phyloP scores from a whole-genome alignment of 2,113 vertebrate species.

The Epinephelus cyanopodus region DNA sequence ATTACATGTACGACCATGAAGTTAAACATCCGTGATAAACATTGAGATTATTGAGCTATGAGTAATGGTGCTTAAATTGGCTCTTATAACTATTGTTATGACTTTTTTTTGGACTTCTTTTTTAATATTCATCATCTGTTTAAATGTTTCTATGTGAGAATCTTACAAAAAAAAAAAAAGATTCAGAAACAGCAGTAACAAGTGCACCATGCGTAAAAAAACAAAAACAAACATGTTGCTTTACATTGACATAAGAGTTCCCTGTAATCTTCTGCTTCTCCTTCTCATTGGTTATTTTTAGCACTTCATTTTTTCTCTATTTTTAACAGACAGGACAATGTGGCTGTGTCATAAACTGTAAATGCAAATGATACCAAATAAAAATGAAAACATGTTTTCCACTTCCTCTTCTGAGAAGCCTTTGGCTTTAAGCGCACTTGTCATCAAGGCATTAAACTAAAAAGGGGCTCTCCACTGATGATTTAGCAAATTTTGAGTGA shows the following conservation, averaged over 20 bases:
- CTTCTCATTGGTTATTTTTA: slow-evolving; percentile 6
- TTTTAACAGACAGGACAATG: background rate
- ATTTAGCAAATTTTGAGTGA: background rate
- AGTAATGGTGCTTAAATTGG: background rate
- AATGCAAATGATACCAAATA: slow-evolving; percentile 9
- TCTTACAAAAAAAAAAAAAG: background rate
- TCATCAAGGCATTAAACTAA: background rate
- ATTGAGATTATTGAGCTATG: background rate
- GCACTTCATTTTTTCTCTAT: slow-evolving; percentile 5
- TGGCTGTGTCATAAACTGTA: background rate
- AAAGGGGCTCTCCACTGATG: background rate
- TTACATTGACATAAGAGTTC: background rate
- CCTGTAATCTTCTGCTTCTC: background rate
- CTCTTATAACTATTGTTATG: background rate
- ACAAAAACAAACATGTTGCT: too few species aligned
- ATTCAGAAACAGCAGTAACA: background rate
- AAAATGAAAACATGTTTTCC: slow-evolving; percentile 41
- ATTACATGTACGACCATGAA: background rate
- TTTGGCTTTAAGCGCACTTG: background rate
- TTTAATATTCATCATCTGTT: background rate
- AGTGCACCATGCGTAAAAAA: background rate
- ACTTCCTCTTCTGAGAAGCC: slow-evolving; percentile 44
- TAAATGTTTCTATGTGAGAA: background rate
- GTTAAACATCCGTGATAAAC: background rate
- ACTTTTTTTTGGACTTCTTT: too few species aligned